These are phyloP conservation scores for Mactra quadrangularis DNA, from an alignment of 1,140 invertebrate genomes.

Conservation along the genomic window DNA sequence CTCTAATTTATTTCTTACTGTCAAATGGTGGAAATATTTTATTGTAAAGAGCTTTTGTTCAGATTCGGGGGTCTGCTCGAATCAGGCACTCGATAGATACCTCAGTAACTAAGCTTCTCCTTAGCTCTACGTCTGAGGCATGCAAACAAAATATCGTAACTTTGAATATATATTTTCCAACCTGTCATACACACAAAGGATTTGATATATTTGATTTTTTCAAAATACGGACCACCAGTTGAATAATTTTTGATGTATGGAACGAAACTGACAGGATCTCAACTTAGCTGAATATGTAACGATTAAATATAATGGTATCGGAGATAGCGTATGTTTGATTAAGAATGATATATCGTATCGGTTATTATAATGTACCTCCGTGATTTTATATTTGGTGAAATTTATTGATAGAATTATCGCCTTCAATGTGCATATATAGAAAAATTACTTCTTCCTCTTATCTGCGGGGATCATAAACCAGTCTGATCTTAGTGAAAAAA, in stretches of 20 bases:
- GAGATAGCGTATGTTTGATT: constrained; percentile 57
- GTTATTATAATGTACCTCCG: constrained; percentile 49
- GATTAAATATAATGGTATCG: constrained; percentile 58
- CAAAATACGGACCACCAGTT: constrained; percentile 49
- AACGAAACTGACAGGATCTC: constrained; percentile 38
- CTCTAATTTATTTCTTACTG: constrained; percentile 46
- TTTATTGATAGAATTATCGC: constrained; percentile 61
- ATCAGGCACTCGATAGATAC: constrained; percentile 43
- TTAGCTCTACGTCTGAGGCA: constrained; percentile 31
- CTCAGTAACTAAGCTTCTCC: constrained; percentile 50
- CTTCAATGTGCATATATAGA: constrained; percentile 49
- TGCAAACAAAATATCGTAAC: constrained; percentile 58
- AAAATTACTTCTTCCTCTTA: constrained; percentile 42
- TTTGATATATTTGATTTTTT: constrained; percentile 62
- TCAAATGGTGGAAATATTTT: constrained; percentile 49
- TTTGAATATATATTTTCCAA: constrained; percentile 61
- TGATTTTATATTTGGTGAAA: constrained; percentile 60
- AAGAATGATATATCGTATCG: constrained; percentile 52
- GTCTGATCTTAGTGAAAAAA: constrained; percentile 30
- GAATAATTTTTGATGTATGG: constrained; percentile 56
- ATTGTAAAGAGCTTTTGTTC: constrained; percentile 47
- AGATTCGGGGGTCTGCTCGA: background rate
- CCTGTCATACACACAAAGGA: constrained; percentile 58
- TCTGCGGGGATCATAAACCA: constrained; percentile 45
- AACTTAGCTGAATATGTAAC: constrained; percentile 36